Base-by-base conservation (phyloP, 2,888 invertebrate species). In the Julus scandinavius region DNA sequence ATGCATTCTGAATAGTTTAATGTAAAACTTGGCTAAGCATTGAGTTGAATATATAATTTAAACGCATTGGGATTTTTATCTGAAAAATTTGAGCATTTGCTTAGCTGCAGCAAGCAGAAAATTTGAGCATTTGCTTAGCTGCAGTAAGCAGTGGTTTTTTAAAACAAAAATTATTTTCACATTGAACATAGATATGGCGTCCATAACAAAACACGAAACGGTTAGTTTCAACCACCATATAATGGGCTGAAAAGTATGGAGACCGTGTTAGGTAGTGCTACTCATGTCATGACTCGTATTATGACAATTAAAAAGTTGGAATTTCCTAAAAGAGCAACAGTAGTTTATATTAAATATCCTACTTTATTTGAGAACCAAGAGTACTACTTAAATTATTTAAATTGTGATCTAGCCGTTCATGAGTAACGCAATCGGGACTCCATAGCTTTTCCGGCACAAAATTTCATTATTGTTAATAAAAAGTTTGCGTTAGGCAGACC, bases 401-500 rank as follows among this genome's bases (percentile, higher is more conserved):
- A 54, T 54, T 15, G 4, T 15, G 54, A 54, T 54, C 3, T 13
- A 15, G 54, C 17, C 13, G 4, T 17, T 54, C 13, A 54, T 20
- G 72, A 20, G 29, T 29, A 29, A 72, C 7, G 1, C 20, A 72
- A 9, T 11, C 7, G 29, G 29, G 29, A 72, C 20, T 72, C 72
- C 29, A 20, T n/a, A 63, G 20, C 63, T 6, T 63, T 20, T 63
- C 2, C 45, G 0, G 45, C 5, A 2, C 45, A 7, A 20, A n/a
- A 20, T 63, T 20, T 63, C 63, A 20, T 72, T 45, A 45, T 20
- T n/a, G n/a, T 20, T 20, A 20, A 15, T 29, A 20, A 29, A 72
- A 72, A 72, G 72, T 72, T 72, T 72, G 72, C 72, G 72, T 72
- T 72, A 72, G 72, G 72, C 72, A 72, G 72, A 72, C 72, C 72